phyloP scores from a whole-genome alignment of 2,113 vertebrate genomes.

The Tonatia bakeri region DNA sequence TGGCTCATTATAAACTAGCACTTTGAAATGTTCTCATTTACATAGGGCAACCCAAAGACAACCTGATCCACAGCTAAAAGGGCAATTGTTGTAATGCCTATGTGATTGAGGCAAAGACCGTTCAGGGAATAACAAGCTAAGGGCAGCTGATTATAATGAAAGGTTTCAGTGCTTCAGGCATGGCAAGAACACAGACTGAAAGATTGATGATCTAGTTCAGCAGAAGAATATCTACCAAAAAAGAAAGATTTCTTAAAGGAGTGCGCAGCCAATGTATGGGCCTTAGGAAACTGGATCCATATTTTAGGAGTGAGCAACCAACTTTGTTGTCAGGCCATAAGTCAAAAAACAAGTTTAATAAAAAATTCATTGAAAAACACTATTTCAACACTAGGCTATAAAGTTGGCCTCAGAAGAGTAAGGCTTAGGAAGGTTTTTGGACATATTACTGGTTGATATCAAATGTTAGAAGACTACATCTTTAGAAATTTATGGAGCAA shows the following conservation, averaged over 20 bases:
- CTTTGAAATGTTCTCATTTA: constrained; percentile 66
- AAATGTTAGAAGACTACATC: constrained; percentile 1
- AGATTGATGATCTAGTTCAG: constrained; percentile 30
- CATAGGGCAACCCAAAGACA: constrained; percentile 59
- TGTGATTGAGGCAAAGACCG: constrained; percentile 46
- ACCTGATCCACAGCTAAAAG: constrained; percentile 43
- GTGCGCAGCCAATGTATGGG: neutral
- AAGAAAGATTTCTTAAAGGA: neutral
- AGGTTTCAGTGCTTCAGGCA: constrained; percentile 10
- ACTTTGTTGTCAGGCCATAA: constrained; percentile 33
- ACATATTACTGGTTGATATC: constrained; percentile 23
- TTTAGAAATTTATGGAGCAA: constrained; percentile 13
- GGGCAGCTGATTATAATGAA: constrained; percentile 62
- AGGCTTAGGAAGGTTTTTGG: constrained; percentile 7
- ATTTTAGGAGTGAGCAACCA: constrained; percentile 22
- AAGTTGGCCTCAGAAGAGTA: neutral
- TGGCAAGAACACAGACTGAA: neutral
- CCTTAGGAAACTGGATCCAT: neutral
- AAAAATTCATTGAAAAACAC: constrained; percentile 38
- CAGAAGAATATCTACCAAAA: constrained; percentile 17
- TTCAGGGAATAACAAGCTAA: constrained; percentile 13
- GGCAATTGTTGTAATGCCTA: constrained; percentile 40
- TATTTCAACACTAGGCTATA: constrained; percentile 28
- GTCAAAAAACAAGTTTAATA: constrained; percentile 55
- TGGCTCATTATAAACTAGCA: constrained; percentile 50